These are phyloP conservation scores for Sebastes wilsoni DNA, from an alignment of 2,797 vertebrate genomes.

Conservation along the genomic window DNA sequence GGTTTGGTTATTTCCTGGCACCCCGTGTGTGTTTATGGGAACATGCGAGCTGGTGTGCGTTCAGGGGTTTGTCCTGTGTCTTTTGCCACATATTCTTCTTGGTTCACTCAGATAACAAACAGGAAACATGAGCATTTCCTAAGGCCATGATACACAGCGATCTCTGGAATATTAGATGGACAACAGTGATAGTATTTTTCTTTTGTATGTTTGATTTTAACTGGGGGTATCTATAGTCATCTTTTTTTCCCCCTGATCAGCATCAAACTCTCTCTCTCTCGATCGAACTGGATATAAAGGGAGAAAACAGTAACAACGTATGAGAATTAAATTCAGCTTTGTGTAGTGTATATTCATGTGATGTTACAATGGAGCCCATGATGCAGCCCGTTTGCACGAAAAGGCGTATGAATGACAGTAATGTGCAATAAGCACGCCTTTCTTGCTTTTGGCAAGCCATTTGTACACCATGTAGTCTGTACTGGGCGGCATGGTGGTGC, in stretches of 20 bases:
- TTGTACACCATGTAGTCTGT: too few species aligned
- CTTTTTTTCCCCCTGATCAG: neutral
- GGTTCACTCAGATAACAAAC: slow-evolving; percentile 44
- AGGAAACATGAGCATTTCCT: slow-evolving; percentile 29
- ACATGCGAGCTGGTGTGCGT: slow-evolving; percentile 16
- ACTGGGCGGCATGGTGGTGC: too few species aligned
- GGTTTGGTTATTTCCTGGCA: slow-evolving; percentile 65
- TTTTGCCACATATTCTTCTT: slow-evolving; percentile 38
- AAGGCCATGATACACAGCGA: slow-evolving; percentile 6
- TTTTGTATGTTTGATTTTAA: neutral
- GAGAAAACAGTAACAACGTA: neutral
- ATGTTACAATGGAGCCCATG: neutral
- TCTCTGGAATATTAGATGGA: slow-evolving; percentile 37
- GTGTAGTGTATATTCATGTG: neutral
- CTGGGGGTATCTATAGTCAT: neutral
- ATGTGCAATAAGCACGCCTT: too few species aligned
- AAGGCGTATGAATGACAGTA: too few species aligned
- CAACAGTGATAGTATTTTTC: slow-evolving; percentile 8
- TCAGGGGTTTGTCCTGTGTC: slow-evolving; percentile 14
- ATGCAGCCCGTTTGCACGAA: too few species aligned
- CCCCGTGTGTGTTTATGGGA: slow-evolving; percentile 44
- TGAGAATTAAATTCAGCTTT: neutral
- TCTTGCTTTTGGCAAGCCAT: too few species aligned
- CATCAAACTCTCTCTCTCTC: neutral
- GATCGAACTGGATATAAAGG: neutral